phyloP scores from a whole-genome alignment of 2,113 vertebrate genomes.

The Cervus canadensis region DNA sequence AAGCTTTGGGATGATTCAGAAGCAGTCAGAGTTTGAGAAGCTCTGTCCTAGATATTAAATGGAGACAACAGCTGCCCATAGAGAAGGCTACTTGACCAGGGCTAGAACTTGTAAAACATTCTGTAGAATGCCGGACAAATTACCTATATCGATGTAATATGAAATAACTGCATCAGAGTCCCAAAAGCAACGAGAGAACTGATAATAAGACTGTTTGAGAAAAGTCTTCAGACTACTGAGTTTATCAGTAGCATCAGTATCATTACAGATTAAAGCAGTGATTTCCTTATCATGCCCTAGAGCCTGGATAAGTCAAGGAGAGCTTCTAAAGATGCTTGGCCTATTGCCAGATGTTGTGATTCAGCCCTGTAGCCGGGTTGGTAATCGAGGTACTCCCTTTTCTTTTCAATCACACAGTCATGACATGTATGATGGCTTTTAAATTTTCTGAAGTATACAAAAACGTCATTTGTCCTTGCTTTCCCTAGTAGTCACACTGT shows the following conservation, averaged over 20 bases:
- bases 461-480: neutral
- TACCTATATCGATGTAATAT: neutral
- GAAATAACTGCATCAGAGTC: neutral
- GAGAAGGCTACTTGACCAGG: neutral
- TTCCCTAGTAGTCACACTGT: neutral
- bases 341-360: neutral
- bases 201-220: neutral
- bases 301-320: neutral
- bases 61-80: neutral
- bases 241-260: neutral
- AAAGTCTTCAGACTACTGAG: neutral
- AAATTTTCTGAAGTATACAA: neutral
- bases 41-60: constrained; percentile 23
- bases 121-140: neutral
- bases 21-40: neutral
- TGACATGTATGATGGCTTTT: neutral
- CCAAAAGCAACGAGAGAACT: neutral
- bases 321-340: neutral
- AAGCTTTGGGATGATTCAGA: neutral
- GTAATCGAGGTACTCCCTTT: neutral
- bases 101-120: neutral
- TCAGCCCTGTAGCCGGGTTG: neutral
- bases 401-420: neutral
- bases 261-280: neutral
- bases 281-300: neutral